Conservation (phyloP, 53 echinoderm and acorn worm species). For the Holothuria leucospilota region DNA sequence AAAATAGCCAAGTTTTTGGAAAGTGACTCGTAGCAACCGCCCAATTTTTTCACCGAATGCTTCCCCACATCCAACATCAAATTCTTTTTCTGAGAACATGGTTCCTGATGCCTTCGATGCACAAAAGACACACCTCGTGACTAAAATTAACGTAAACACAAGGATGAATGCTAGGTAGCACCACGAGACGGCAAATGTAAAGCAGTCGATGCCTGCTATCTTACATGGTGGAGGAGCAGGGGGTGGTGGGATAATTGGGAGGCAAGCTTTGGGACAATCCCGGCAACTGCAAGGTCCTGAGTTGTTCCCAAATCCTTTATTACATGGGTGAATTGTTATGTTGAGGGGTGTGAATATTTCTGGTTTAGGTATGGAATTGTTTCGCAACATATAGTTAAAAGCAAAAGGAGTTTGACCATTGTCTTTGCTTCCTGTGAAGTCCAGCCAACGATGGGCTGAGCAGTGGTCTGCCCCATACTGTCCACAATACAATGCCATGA, state of each 20-base stretch:
- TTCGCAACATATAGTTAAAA: conserved; percentile 68
- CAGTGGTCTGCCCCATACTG: conserved; percentile 79
- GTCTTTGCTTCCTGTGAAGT: conserved; percentile 79
- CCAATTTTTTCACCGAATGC: conserved; percentile 71
- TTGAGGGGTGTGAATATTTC: conserved; percentile 60
- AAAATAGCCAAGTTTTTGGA: conserved; percentile 72
- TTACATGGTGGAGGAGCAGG: conserved; percentile 59
- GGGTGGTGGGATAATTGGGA: conserved; percentile 74
- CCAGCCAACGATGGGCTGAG: conserved; percentile 75
- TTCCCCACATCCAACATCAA: conserved; percentile 81
- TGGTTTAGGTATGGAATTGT: conserved; percentile 27
- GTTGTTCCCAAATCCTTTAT: conserved; percentile 61
- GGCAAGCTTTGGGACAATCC: conserved; percentile 85
- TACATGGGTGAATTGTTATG: conserved; percentile 67
- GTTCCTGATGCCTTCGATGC: not conserved
- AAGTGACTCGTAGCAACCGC: conserved; percentile 56
- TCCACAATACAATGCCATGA: conserved; percentile 84
- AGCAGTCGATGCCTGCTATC: conserved; percentile 71
- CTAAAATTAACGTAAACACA: conserved; percentile 52
- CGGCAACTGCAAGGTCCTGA: conserved; percentile 90
- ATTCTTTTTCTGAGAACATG: conserved; percentile 32
- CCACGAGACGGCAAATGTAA: conserved; percentile 60
- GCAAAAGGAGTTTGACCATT: conserved; percentile 91
- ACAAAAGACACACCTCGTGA: not conserved
- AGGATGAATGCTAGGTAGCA: conserved; percentile 69